A percentile compares a stretch with the other conserved stretches of the same genome.
phyloP scores from a whole-genome alignment of 2,113 vertebrate species.

The Platichthys flesus region DNA sequence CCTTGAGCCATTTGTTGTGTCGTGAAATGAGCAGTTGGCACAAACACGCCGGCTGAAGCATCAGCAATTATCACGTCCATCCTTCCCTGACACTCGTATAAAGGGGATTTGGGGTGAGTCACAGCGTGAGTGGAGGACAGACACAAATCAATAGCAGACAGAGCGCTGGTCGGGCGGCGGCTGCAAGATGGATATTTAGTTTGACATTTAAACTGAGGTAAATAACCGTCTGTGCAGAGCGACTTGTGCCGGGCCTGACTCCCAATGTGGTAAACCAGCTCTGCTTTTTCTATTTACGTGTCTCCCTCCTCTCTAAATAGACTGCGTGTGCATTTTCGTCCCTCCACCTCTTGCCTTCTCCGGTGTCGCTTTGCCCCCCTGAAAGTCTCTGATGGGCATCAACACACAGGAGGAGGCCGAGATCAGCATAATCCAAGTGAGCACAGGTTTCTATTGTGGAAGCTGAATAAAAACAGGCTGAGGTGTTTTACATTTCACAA shows the following conservation, averaged over 20 bases:
- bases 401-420: slow-evolving; percentile 4
- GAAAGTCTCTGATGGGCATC: slow-evolving; percentile 34
- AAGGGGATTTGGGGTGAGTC: slow-evolving; percentile 59
- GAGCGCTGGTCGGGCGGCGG: slow-evolving; percentile 14
- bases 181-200: slow-evolving; percentile 51
- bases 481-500: slow-evolving; percentile 9
- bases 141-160: slow-evolving; percentile 67
- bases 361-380: neutral
- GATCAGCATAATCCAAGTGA: slow-evolving; percentile 9
- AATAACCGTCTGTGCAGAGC: slow-evolving; percentile 44
- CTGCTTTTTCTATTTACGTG: neutral
- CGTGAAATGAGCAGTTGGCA: slow-evolving; percentile 53
- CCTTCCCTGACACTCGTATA: slow-evolving; percentile 47
- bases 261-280: slow-evolving; percentile 29
- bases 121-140: slow-evolving; percentile 32
- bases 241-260: neutral
- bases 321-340: slow-evolving; percentile 17
- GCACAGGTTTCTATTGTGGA: neutral
- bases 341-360: slow-evolving; percentile 1
- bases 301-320: neutral
- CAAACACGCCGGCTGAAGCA: slow-evolving; percentile 16
- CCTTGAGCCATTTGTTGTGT: slow-evolving; percentile 2
- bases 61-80: slow-evolving; percentile 51
- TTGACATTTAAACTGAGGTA: slow-evolving; percentile 65
- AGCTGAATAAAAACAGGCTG: neutral